Evolutionary conservation across 2,888 invertebrate species (phyloP).

Genomic region (Yponomeuta plumbellus): DNA sequence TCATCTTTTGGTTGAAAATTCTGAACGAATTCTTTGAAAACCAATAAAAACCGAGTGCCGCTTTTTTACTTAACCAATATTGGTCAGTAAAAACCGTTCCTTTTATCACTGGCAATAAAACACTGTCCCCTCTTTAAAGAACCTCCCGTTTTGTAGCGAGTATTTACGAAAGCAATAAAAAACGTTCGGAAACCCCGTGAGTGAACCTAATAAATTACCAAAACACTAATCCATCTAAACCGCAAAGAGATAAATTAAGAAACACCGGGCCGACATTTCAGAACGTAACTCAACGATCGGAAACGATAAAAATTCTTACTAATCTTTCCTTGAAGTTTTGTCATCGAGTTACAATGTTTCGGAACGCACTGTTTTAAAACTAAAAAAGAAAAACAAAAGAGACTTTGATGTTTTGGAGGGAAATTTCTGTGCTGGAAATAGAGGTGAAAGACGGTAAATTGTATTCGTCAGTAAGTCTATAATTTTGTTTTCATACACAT

Average conservation of each 20-base stretch:
- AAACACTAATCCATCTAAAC: constrained; percentile 2
- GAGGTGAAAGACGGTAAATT: not conserved
- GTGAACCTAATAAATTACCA: not conserved
- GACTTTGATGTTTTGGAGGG: not conserved
- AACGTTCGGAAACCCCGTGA: not conserved
- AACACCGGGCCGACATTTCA: not conserved
- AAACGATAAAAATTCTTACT: constrained; percentile 53
- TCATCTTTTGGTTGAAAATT: not conserved
- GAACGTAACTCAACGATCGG: constrained; percentile 28
- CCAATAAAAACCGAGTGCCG: not conserved
- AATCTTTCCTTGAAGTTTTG: constrained; percentile 28
- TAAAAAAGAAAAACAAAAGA: constrained; percentile 10
- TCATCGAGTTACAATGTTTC: constrained; percentile 13
- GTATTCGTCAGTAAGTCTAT: too few relatives aligned
- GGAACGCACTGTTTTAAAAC: constrained; percentile 7
- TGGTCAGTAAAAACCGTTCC: not conserved
- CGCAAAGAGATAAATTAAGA: not conserved
- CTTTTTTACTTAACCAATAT: not conserved
- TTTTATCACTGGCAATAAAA: not conserved
- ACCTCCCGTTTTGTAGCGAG: not conserved
- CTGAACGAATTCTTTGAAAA: not conserved
- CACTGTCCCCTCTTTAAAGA: not conserved
- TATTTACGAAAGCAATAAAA: not conserved
- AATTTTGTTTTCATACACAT: too few relatives aligned
- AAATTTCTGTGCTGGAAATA: not conserved